Evolutionary conservation across 2,797 vertebrate species (phyloP).

Genomic region (Valencia hispanica): DNA sequence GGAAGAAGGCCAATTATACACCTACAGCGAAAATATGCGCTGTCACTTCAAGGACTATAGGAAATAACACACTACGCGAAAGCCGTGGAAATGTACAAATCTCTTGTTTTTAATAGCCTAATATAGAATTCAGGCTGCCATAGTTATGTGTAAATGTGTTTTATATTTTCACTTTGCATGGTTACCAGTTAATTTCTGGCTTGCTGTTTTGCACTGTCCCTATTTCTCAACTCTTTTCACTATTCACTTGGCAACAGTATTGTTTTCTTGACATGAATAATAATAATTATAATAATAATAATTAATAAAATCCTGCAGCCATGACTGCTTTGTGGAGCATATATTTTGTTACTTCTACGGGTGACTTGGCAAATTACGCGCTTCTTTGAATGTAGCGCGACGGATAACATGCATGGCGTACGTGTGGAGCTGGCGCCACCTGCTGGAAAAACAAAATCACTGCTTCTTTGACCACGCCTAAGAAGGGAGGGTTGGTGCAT

Average conservation of each 20-base stretch:
- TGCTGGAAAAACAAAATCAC: conserved; percentile 36
- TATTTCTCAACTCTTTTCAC: not conserved
- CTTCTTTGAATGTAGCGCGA: conserved; percentile 20
- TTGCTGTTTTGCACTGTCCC: not conserved
- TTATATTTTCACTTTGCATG: too few relatives aligned
- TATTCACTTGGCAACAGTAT: too few relatives aligned
- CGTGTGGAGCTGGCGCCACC: conserved; percentile 44
- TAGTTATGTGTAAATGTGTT: not conserved
- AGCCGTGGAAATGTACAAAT: not conserved
- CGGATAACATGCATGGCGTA: rapidly evolving
- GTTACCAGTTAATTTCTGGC: too few relatives aligned
- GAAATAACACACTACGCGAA: not conserved
- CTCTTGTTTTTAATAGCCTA: not conserved
- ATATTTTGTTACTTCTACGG: not conserved
- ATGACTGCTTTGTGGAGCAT: too few relatives aligned
- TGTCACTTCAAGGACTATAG: conserved; percentile 25
- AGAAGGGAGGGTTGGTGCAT: not conserved
- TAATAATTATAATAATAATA: too few relatives aligned
- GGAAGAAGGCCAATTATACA: conserved; percentile 53
- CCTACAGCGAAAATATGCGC: not conserved
- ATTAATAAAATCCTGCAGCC: too few relatives aligned
- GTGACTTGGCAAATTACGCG: not conserved
- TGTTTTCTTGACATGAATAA: not conserved
- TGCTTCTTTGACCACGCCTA: not conserved
- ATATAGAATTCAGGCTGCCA: not conserved